Conservation (phyloP, 1,140 invertebrate genomes). For the Pseudomyrmex flavicornis region DNA sequence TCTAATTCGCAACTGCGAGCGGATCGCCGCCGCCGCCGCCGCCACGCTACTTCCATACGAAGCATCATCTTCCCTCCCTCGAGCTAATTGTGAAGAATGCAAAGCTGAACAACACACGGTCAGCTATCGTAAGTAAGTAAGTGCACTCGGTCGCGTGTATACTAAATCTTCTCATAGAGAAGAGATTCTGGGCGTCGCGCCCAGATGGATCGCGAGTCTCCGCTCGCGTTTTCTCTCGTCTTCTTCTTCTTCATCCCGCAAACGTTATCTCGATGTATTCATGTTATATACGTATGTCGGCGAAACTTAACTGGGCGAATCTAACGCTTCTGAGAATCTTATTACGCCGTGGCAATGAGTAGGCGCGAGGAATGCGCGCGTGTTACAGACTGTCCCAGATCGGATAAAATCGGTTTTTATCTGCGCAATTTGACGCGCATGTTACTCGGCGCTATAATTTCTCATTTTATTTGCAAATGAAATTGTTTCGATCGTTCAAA, state of each 20-base stretch:
- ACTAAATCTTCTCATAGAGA: neutral
- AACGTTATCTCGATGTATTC: slow-evolving; percentile 29
- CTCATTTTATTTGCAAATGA: neutral
- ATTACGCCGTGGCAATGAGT: neutral
- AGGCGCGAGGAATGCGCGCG: neutral
- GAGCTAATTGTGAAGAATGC: slow-evolving; percentile 45
- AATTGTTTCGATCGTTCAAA: too few species aligned
- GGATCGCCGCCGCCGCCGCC: neutral
- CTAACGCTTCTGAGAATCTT: slow-evolving; percentile 13
- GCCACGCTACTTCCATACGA: too few species aligned
- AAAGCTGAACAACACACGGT: slow-evolving; percentile 34
- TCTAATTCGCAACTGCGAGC: slow-evolving; percentile 25
- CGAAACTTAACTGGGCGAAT: slow-evolving; percentile 32
- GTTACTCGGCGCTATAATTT: neutral
- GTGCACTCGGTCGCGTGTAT: neutral
- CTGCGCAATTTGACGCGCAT: neutral
- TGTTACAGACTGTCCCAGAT: neutral
- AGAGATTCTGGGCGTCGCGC: neutral
- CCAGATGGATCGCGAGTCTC: slow-evolving; percentile 8
- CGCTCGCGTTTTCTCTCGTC: neutral
- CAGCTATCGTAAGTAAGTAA: slow-evolving; percentile 10
- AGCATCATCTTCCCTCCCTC: neutral
- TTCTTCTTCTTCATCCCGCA: neutral
- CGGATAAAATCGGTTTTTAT: too few species aligned
- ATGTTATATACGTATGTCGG: neutral